Evolutionary conservation across 2,113 vertebrate genomes (phyloP).

Genomic region (Morone saxatilis): DNA sequence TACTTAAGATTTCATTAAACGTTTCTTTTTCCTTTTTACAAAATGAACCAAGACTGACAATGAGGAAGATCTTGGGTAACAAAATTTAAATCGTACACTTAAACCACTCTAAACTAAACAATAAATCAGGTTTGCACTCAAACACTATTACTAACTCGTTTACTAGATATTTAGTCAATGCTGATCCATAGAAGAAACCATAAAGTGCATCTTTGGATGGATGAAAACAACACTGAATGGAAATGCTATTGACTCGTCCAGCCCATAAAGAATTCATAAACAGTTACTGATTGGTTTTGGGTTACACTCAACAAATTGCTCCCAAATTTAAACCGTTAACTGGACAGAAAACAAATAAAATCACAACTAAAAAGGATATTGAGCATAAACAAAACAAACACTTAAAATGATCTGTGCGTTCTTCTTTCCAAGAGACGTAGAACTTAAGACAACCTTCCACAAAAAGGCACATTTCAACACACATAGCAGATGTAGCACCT

Average conservation of each 20-base stretch:
- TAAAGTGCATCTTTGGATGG: conserved; percentile 79
- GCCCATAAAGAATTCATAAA: conserved; percentile 53
- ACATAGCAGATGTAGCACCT: conserved; percentile 38
- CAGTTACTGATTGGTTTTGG: conserved; percentile 38
- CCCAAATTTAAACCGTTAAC: conserved; percentile 51
- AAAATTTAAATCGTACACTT: conserved; percentile 49
- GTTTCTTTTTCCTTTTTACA: background rate
- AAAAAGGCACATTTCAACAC: conserved; percentile 52
- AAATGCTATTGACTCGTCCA: conserved; percentile 46
- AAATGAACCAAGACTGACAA: conserved; percentile 39
- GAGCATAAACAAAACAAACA: conserved; percentile 50
- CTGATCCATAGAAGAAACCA: conserved; percentile 54
- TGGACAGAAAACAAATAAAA: conserved; percentile 52
- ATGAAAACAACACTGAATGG: conserved; percentile 66
- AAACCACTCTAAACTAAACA: conserved; percentile 27
- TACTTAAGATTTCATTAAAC: conserved; percentile 20
- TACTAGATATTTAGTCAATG: conserved; percentile 29
- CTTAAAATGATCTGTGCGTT: conserved; percentile 56
- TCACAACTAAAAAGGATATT: conserved; percentile 44
- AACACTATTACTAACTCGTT: conserved; percentile 30
- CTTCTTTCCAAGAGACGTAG: conserved; percentile 33
- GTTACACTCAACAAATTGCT: conserved; percentile 50
- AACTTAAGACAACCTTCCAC: conserved; percentile 41
- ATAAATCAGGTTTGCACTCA: conserved; percentile 23
- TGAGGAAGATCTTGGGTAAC: conserved; percentile 15